Evolutionary conservation across 2,113 vertebrate genomes (phyloP), one percentile per base, ranked within the genome.

Genomic region (Nettapus auritus): DNA sequence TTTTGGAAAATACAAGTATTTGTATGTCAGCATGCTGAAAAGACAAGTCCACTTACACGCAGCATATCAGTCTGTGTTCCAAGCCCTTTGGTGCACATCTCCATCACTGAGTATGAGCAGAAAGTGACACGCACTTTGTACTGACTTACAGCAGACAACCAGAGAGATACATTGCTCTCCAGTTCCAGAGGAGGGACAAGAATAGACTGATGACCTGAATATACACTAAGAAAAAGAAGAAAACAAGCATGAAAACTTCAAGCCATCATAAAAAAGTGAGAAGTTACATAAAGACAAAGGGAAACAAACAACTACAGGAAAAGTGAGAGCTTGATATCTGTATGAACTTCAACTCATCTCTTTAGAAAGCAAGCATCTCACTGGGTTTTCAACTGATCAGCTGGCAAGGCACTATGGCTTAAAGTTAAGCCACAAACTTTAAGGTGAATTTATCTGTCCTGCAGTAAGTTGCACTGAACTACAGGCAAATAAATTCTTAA

Each of bases 61-160:
- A 99, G 98, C 17, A 95, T 92, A 34, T 99, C 98, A 0, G 99
- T 99, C 97, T 99, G 99, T 1, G 98, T 97, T 3, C 99, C 99
- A 63, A 99, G 98, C 34, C 99, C 99, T 88, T 99, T 99, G 96
- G 99, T 99, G 96, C 99, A 99, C 98, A 99, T 99, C 97, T 99
- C 99, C 99, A 99, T 99, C 88, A 99, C 99, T 0, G 99, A 99
- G 91, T 99, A 99, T 0, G 99, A 99, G 95, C 99, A 99, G 98
- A 99, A 99, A 4, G 99, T 99, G 91, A 99, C 98, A 0, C 99
- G 99, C 22, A 99, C 99, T 97, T 99, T 99, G 96, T 99, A 99
- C 96, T 99, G 99, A 95, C 99, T 99, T 77, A 99, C 99, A 3
- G 99, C 99, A 1, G 98, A 98, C 44, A 99, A 97, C 99, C 99